A percentile compares a stretch with the other conserved stretches of the same genome.
These are phyloP conservation scores for Eidolon dupreanum DNA, from an alignment of 2,797 vertebrate genomes.

Conservation along the genomic window DNA sequence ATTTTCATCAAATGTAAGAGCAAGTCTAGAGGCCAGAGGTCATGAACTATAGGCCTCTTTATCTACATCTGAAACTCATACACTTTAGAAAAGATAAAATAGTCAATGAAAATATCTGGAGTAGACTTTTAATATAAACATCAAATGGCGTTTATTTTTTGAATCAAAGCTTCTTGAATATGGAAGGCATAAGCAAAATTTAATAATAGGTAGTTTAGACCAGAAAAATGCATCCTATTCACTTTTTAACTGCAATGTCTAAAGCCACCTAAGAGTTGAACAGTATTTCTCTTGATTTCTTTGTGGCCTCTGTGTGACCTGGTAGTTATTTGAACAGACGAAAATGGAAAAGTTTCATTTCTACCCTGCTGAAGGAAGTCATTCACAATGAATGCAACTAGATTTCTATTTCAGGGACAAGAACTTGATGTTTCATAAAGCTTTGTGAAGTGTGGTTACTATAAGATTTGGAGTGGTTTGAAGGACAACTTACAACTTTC, in stretches of 20 bases:
- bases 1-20: slow-evolving; percentile 19
- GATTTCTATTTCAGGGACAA: slow-evolving; percentile 30
- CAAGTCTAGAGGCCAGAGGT: neutral
- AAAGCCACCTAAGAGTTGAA: neutral
- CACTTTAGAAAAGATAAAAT: slow-evolving; percentile 3
- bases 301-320: slow-evolving; percentile 36
- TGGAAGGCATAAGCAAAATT: neutral
- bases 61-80: slow-evolving; percentile 11
- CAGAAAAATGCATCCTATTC: neutral
- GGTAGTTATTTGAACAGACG: slow-evolving; percentile 28
- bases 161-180: neutral
- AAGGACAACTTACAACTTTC: neutral
- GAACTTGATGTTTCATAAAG: slow-evolving; percentile 53
- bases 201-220: neutral
- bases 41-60: neutral
- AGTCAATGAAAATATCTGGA: slow-evolving; percentile 1
- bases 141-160: neutral
- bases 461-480: neutral
- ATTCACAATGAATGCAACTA: slow-evolving; percentile 9
- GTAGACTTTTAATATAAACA: neutral
- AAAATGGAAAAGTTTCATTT: slow-evolving; percentile 53
- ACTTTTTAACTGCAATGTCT: neutral
- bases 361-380: neutral
- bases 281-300: slow-evolving; percentile 44
- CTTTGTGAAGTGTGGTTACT: slow-evolving; percentile 30